phyloP scores from a whole-genome alignment of 1,140 invertebrate species.

The Monomorium pharaonis region DNA sequence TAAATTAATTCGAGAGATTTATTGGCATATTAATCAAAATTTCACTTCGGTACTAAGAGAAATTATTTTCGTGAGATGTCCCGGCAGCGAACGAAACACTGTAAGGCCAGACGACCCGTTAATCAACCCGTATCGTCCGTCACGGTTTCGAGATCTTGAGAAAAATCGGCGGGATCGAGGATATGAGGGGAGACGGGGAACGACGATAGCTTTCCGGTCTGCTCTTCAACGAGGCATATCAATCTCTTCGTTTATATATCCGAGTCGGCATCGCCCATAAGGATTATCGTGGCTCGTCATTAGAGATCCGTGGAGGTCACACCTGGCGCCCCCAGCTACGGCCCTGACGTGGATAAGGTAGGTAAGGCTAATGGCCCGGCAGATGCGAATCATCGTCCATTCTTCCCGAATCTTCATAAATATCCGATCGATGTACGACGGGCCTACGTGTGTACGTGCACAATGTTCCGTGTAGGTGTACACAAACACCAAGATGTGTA shows the following conservation, averaged over 20 bases:
- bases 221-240: slow-evolving; percentile 71
- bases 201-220: slow-evolving; percentile 53
- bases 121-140: slow-evolving; percentile 28
- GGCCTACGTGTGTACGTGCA: not conserved
- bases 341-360: slow-evolving; percentile 52
- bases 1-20: slow-evolving; percentile 31
- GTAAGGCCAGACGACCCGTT: slow-evolving; percentile 23
- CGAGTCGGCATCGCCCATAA: slow-evolving; percentile 43
- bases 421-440: slow-evolving; percentile 72
- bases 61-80: not conserved
- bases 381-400: slow-evolving; percentile 81
- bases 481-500: not conserved
- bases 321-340: slow-evolving; percentile 81
- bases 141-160: slow-evolving; percentile 64
- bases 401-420: slow-evolving; percentile 83
- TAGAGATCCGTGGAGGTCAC: slow-evolving; percentile 81
- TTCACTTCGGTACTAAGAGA: not conserved
- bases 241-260: slow-evolving; percentile 63
- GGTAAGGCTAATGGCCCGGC: slow-evolving; percentile 75
- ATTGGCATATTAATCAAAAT: slow-evolving; percentile 15
- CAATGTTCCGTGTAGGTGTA: not conserved
- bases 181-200: not conserved
- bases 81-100: not conserved
- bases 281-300: slow-evolving; percentile 78
- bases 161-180: slow-evolving; percentile 64